Percentiles rank a stretch among this genome's conserved stretches.
These are phyloP conservation scores for Elegia similella DNA, from an alignment of 2,888 invertebrate species.

Conservation along the genomic window DNA sequence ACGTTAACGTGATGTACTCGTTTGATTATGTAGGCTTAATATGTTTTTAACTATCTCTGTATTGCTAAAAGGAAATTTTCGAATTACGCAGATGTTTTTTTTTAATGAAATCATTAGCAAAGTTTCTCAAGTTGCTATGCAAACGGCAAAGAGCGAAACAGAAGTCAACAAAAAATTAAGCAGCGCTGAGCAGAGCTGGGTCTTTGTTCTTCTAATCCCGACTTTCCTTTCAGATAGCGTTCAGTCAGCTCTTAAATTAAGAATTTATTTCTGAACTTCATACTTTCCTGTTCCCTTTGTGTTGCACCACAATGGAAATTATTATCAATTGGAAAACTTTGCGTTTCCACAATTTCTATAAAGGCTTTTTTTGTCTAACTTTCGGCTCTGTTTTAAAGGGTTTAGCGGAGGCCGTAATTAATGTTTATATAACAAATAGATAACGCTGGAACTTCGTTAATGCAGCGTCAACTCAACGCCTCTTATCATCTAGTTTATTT, in stretches of 20 bases:
- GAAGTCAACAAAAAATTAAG: slow-evolving; percentile 64
- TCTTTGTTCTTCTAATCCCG: slow-evolving; percentile 74
- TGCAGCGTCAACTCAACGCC: not conserved
- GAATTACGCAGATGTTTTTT: no score
- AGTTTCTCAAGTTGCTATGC: slow-evolving; percentile 44
- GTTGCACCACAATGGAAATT: slow-evolving; percentile 77
- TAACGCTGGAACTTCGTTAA: slow-evolving; percentile 19
- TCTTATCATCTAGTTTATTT: not conserved
- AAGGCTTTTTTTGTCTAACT: slow-evolving; percentile 65
- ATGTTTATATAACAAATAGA: slow-evolving; percentile 24
- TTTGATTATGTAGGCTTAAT: no score
- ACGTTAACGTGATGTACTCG: no score
- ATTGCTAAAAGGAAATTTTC: no score
- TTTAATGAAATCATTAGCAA: slow-evolving; percentile 35
- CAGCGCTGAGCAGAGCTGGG: slow-evolving; percentile 50
- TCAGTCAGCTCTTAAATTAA: slow-evolving; percentile 77
- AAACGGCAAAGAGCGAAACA: slow-evolving; percentile 57
- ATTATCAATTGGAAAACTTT: slow-evolving; percentile 78
- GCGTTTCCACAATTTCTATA: slow-evolving; percentile 62
- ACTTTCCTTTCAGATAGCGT: slow-evolving; percentile 73
- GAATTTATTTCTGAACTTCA: slow-evolving; percentile 78
- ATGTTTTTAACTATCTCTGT: no score
- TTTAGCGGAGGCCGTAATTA: slow-evolving; percentile 25
- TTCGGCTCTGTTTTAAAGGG: slow-evolving; percentile 44
- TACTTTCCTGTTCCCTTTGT: slow-evolving; percentile 74